phyloP scores from a whole-genome alignment of 2,797 vertebrate species.

The Meda fulgida region DNA sequence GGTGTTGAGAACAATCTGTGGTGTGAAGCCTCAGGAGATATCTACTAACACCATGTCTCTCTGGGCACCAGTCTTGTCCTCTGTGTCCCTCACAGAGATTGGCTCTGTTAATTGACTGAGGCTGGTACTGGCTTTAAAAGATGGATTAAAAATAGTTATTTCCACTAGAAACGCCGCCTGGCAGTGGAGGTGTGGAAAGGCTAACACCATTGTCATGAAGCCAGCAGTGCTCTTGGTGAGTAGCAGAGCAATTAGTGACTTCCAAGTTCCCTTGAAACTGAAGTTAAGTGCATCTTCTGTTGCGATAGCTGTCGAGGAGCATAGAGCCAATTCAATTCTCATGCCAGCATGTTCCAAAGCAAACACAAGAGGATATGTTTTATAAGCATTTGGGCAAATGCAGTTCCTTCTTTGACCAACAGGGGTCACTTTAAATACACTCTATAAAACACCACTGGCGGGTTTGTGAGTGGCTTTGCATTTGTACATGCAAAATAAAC shows the following conservation, averaged over 20 bases:
- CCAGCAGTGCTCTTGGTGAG: constrained; percentile 51
- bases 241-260: constrained; percentile 62
- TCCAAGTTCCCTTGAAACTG: constrained; percentile 49
- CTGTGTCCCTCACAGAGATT: constrained; percentile 39
- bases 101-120: constrained; percentile 54
- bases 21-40: constrained; percentile 58
- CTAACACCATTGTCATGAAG: constrained; percentile 36
- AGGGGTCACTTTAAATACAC: constrained; percentile 55
- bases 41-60: constrained; percentile 30
- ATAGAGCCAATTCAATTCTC: constrained; percentile 28
- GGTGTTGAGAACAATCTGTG: constrained; percentile 58
- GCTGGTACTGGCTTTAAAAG: constrained; percentile 42
- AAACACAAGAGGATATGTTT: constrained; percentile 3
- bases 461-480: neutral
- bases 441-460: neutral
- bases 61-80: constrained; percentile 36
- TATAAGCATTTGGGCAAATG: neutral
- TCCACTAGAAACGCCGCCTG: constrained; percentile 41
- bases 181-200: constrained; percentile 53
- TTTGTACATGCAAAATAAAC: constrained; percentile 20
- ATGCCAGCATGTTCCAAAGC: neutral
- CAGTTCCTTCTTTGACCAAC: constrained; percentile 38
- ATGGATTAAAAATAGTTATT: constrained; percentile 64
- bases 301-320: constrained; percentile 18
- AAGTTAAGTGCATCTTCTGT: constrained; percentile 44